Evolutionary conservation across 2,113 vertebrate genomes (phyloP).

Genomic region (Cyphomyrus plagiostoma): DNA sequence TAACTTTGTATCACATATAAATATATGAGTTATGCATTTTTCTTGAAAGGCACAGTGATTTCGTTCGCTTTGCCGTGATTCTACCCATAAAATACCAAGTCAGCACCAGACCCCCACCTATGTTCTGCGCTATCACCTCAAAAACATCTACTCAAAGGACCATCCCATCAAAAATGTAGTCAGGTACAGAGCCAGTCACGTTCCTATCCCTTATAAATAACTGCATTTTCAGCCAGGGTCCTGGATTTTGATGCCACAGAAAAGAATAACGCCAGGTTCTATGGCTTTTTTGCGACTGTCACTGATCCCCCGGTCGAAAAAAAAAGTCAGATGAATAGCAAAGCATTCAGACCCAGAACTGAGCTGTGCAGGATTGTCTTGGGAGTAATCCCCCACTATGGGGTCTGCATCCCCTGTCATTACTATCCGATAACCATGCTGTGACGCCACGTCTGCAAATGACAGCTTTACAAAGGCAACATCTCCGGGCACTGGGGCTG

Average conservation of each 20-base stretch:
- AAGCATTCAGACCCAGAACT: constrained; percentile 60
- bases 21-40: neutral
- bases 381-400: constrained; percentile 68
- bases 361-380: constrained; percentile 53
- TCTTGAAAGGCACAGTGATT: neutral
- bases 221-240: constrained; percentile 48
- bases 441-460: constrained; percentile 53
- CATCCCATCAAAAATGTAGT: constrained; percentile 55
- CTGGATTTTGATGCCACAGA: constrained; percentile 39
- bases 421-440: constrained; percentile 58
- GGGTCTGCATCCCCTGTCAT: constrained; percentile 66
- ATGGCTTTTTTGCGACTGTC: constrained; percentile 41
- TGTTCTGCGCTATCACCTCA: neutral
- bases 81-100: neutral
- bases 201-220: constrained; percentile 54
- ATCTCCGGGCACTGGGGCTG: constrained; percentile 47
- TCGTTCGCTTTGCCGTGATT: neutral
- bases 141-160: constrained; percentile 31
- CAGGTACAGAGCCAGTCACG: constrained; percentile 51
- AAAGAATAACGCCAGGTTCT: constrained; percentile 43
- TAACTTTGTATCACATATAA: neutral
- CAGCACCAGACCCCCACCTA: neutral
- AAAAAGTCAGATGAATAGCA: constrained; percentile 57
- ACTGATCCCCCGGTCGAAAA: constrained; percentile 33
- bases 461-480: constrained; percentile 65